Base-by-base conservation (phyloP, 2,113 vertebrate species). In the Zapornia atra region DNA sequence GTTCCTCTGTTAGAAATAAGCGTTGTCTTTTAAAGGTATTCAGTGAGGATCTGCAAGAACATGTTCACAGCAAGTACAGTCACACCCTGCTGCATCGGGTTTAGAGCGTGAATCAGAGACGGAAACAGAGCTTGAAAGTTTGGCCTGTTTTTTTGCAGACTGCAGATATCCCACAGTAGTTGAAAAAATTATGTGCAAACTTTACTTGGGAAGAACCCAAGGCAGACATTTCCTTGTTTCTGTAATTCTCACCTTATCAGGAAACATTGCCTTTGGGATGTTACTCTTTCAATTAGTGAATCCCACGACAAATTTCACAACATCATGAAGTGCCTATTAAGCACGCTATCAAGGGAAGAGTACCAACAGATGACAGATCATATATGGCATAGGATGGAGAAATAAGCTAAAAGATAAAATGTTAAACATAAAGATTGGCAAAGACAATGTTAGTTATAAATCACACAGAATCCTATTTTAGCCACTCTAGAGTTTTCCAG, bases 1-100 rank as follows among this genome's bases (percentile, higher is more conserved):
- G 26, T 94, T 97, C 51, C 68, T 94, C 93, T 75, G 48, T 72
- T 81, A 95, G 92, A 90, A 94, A 40, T 7, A 86, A 96, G 82
- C 20, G 5, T 51, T 60, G 88, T 86, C 66, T 92, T 97, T 97
- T 60, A 84, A 80, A 96, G 73, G 92, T 51, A 61, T 95, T 87
- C 87, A 91, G 40, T 1, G 6, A 90, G 79, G 86, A 97, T 94
- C 56, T 98, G 97, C 44, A 82, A 1, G 60, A 88, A 96, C 97
- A 96, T 65, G 97, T 94, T 97, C 72, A 51, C 38, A 63, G 33
- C 29, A 71, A 34, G 90, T 0, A 72, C 36, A 95, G 83, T 94
- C 97, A 96, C 95, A 95, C 94, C 93, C 95, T 86, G 68, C 66
- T 97, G 38, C 50, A 53, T 7, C 50, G 82, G 57, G 66, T 19